Evolutionary conservation across 1,140 invertebrate genomes (phyloP), one percentile per base, ranked within the genome.

Genomic region (Lerema accius): DNA sequence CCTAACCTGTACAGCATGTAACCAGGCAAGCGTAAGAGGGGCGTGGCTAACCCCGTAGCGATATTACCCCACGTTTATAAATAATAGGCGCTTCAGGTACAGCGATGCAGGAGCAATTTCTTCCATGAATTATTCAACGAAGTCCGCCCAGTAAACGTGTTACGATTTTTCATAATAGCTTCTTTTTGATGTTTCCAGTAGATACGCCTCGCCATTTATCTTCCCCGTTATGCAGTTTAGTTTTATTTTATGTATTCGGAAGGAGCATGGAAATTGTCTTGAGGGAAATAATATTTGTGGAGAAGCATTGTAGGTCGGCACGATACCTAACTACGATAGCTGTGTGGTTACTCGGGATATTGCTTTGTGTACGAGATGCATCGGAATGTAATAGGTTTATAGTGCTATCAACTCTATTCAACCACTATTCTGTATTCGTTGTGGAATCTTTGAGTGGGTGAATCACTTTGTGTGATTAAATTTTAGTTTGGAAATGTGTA

Each of bases 121-220:
- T 73, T 67, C 72, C 73, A 82, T 88, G 85, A 86, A 88, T 88
- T 85, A 88, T 86, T 71, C 72, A 88, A 11, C n/a, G 49, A 45
- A 73, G 85, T 88, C 85, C 82, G 82, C 78, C 76, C 78, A 50
- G 72, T 88, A 88, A 88, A 82, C 67, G 81, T 69, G 85, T 88
- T 86, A 88, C 85, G 80, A 88, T 88, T 88, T 88, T 88, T 88
- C 85, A 85, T 86, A 86, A 88, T 88, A 80, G 75, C 82, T 70
- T 74, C 71, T 78, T 78, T 83, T 83, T 81, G 81, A 79, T 80
- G 77, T 79, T 71, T 58, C 45, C 48, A 40, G 65, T 43, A 62
- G 53, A 56, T 58, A 73, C 65, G 64, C 71, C 63, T 60, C 63
- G 67, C 70, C 65, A 63, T 67, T 73, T 80, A 69, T 78, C 71